Conservation (phyloP, 2,888 invertebrate species). For the Pharmacophagus antenor region DNA sequence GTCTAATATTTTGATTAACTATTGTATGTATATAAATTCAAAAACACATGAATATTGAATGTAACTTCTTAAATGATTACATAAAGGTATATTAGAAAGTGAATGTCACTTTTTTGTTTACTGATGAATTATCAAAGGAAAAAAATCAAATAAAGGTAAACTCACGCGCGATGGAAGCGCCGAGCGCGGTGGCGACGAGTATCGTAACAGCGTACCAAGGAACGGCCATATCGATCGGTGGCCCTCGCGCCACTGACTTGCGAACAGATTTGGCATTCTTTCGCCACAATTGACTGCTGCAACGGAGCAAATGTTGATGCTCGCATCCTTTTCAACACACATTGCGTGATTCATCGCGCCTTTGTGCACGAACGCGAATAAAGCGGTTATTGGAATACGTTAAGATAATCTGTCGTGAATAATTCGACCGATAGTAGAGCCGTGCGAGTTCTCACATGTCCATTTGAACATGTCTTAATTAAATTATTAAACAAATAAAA, state of each 20-base stretch:
- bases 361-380: slow-evolving; percentile 7
- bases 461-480: neutral
- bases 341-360: slow-evolving; percentile 25
- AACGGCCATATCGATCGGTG: slow-evolving; percentile 66
- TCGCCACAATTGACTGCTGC: slow-evolving; percentile 58
- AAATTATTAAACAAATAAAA: too few species aligned
- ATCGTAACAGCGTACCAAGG: slow-evolving; percentile 63
- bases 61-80: too few species aligned
- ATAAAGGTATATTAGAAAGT: too few species aligned
- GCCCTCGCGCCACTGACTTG: slow-evolving; percentile 63
- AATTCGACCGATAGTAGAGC: slow-evolving; percentile 32
- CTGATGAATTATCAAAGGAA: too few species aligned
- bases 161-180: slow-evolving; percentile 73
- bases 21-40: too few species aligned
- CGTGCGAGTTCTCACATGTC: slow-evolving; percentile 15
- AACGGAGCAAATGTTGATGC: slow-evolving; percentile 41
- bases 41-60: too few species aligned
- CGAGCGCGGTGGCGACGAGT: slow-evolving; percentile 65
- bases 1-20: too few species aligned
- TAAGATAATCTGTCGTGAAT: slow-evolving; percentile 6
- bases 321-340: slow-evolving; percentile 34
- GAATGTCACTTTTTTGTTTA: too few species aligned
- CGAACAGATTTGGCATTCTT: slow-evolving; percentile 62
- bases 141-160: slow-evolving; percentile 35
- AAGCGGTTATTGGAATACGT: slow-evolving; percentile 12